Conservation (phyloP, 2,797 vertebrate species). For the Yasuhikotakia modesta region DNA sequence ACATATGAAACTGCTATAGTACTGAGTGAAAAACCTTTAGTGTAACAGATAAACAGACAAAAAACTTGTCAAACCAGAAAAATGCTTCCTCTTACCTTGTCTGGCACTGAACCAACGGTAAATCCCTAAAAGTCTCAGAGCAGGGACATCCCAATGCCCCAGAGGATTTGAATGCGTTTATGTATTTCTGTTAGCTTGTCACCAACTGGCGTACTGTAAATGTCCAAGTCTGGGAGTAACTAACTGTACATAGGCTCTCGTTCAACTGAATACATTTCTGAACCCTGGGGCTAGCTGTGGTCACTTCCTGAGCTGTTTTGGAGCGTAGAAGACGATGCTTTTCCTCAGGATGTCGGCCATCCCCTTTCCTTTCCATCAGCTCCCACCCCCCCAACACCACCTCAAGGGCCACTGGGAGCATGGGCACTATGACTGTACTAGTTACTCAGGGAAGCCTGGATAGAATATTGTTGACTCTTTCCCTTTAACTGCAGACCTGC, state of each 20-base stretch:
- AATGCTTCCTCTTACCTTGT: conserved; percentile 58
- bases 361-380: conserved; percentile 64
- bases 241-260: conserved; percentile 34
- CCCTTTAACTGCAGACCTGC: neutral
- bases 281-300: conserved; percentile 55
- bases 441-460: conserved; percentile 38
- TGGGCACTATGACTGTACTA: conserved; percentile 49
- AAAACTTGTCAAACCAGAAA: conserved; percentile 25
- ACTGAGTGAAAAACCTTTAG: neutral
- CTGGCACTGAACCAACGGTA: conserved; percentile 31
- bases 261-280: conserved; percentile 43
- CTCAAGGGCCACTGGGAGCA: conserved; percentile 41
- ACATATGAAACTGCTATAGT: neutral
- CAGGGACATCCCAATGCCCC: conserved; percentile 57
- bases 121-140: conserved; percentile 53
- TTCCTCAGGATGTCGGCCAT: conserved; percentile 69
- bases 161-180: conserved; percentile 26
- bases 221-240: conserved; percentile 23
- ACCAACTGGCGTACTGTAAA: conserved; percentile 21
- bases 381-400: conserved; percentile 40
- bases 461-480: neutral
- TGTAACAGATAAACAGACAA: neutral
- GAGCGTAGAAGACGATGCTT: conserved; percentile 64
- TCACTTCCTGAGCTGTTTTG: conserved; percentile 67
- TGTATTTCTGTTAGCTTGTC: conserved; percentile 19